These are phyloP conservation scores for Dallia pectoralis DNA, from an alignment of 2,797 vertebrate species.

Conservation along the genomic window DNA sequence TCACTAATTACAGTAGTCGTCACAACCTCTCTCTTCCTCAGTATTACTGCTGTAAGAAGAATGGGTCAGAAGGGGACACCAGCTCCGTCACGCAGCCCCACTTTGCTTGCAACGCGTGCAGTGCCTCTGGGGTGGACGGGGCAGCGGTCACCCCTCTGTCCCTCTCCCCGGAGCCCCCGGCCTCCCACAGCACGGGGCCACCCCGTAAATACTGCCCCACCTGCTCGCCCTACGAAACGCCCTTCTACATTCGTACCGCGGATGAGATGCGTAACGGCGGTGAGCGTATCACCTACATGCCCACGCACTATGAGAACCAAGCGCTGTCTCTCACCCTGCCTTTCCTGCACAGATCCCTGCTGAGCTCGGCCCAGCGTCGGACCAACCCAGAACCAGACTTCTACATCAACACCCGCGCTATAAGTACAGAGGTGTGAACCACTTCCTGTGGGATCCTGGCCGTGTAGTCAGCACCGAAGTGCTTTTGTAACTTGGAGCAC, in stretches of 20 bases:
- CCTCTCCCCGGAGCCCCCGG: slow-evolving; percentile 68
- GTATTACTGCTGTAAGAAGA: slow-evolving; percentile 99
- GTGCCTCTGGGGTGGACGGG: slow-evolving; percentile 75
- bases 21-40: slow-evolving; percentile 43
- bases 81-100: slow-evolving; percentile 75
- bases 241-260: slow-evolving; percentile 87
- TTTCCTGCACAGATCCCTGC: slow-evolving; percentile 74
- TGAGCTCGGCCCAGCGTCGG: slow-evolving; percentile 71
- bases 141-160: slow-evolving; percentile 63
- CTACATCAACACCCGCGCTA: slow-evolving; percentile 84
- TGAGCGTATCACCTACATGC: slow-evolving; percentile 81
- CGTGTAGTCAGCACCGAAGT: too few relatives aligned
- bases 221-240: slow-evolving; percentile 86
- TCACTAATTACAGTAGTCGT: not conserved
- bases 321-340: slow-evolving; percentile 80
- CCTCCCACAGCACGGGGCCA: slow-evolving; percentile 64
- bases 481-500: not conserved
- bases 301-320: slow-evolving; percentile 84
- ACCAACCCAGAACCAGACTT: slow-evolving; percentile 70
- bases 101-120: slow-evolving; percentile 88
- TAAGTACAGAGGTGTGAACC: slow-evolving; percentile 92
- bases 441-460: not conserved
- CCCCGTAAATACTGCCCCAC: slow-evolving; percentile 78
- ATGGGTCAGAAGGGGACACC: slow-evolving; percentile 75
- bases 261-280: slow-evolving; percentile 89